A percentile compares a stretch with the other conserved stretches of the same genome.
phyloP scores from a whole-genome alignment of 2,888 invertebrate genomes.

The Diploptera punctata region DNA sequence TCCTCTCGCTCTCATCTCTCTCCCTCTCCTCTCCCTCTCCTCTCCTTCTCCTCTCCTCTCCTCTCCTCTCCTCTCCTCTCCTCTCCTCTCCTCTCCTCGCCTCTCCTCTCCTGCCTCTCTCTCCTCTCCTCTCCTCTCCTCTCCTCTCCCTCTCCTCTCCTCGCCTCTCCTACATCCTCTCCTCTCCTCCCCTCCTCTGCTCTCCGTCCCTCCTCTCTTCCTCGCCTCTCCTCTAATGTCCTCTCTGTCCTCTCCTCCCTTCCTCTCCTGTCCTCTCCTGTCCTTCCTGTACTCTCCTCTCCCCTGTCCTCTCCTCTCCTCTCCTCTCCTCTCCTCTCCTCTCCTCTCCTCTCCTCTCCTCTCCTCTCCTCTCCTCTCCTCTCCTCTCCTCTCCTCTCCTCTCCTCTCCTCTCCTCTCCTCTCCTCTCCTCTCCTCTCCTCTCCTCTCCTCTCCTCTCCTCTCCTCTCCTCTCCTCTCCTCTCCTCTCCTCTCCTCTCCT shows the following conservation, averaged over 20 bases:
- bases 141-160: no score
- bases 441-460: neutral
- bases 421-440: neutral
- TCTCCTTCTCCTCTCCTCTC: neutral
- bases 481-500: neutral
- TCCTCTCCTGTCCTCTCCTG: neutral
- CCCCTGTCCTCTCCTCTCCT: neutral
- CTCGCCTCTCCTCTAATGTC: neutral
- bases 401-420: neutral
- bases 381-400: neutral
- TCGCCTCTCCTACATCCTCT: no score
- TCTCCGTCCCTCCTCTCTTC: no score
- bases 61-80: neutral
- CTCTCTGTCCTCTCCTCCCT: neutral
- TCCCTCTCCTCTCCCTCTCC: neutral
- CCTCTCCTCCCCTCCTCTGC: no score
- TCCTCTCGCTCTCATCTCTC: no score
- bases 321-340: neutral
- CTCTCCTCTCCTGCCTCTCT: no score
- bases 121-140: neutral
- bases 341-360: neutral
- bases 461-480: neutral
- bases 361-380: neutral
- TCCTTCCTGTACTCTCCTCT: neutral
- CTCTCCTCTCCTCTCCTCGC: no score